Evolutionary conservation across 2,888 invertebrate species (phyloP), one percentile per base, ranked within the genome.

Genomic region (Odontomyia ornata): DNA sequence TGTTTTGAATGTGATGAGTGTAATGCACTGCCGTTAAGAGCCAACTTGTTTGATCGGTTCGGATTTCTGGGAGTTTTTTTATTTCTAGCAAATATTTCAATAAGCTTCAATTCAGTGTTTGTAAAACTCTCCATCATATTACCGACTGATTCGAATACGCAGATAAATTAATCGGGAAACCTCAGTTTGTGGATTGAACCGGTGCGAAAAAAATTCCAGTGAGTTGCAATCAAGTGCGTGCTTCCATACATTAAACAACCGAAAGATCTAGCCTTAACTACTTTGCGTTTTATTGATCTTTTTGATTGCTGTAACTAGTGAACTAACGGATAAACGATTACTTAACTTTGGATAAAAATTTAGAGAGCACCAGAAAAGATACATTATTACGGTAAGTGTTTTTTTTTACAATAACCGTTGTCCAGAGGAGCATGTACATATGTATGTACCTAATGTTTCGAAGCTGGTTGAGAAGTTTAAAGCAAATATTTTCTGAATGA

Each of bases 301-400:
- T 23, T 67, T 67, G 43, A 46, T 46, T 67, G 46, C 28, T 43
- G 13, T 7, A 43, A n/a, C 36, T 23, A 43, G 43, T 67, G 67
- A 46, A 43, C 36, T 67, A 67, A 67, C 67, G 67, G 67, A 67
- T 67, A 67, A 67, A 23, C 46, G 18, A 67, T 67, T 67, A 67
- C 67, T 67, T 67, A 67, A 67, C 23, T 43, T 67, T 67, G 67
- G 67, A 67, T 67, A 67, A 67, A 23, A 67, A 28, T 18, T 11
- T 21, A 67, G 36, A 27, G 21, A 27, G 13, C 2, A 9, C 25
- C 21, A 43, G 23, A 64, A 64, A 30, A 64, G 30, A 64, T 64
- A 67, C 67, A 43, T 67, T 67, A 23, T 67, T 67, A 46, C 67
- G 67, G 67, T 67, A 67, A 67, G 67, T 67, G 36, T 21, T 67